Base-by-base conservation (phyloP, 2,888 invertebrate species). In the Melinaea menophilus region DNA sequence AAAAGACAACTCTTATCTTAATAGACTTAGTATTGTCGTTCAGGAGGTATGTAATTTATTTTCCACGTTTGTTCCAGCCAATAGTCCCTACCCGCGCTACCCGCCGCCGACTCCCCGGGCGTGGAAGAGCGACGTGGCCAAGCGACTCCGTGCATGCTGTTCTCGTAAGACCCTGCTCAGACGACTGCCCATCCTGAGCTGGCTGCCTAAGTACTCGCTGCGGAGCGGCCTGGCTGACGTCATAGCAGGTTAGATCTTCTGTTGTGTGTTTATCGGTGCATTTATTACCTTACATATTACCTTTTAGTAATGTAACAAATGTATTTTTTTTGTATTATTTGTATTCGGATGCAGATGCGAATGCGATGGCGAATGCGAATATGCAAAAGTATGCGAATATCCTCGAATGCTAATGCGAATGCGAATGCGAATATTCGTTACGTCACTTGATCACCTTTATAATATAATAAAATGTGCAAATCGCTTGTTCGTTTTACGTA, bases 151-250 rank as follows among this genome's bases (percentile, higher is more conserved):
- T 22, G 86, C 91, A 5, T 91, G 92, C 71, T 94, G 92, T 80
- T 92, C 91, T 64, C 90, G 88, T 74, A 95, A 95, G 81, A 86
- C 92, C 3, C 79, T 95, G 34, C 86, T 91, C 72, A 92, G 93
- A 65, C 82, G 94, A 63, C 76, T 95, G 72, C 95, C 95, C 56
- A 93, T 95, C 69, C 77, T 94, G 54, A 80, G 86, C 63, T 95
- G 95, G 95, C 81, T 95, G 69, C 95, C 94, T 9, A 85, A 91
- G 60, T 96, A 96, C 86, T 92, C 91, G 56, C 79, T 91, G 47
- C 85, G 92, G 56, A 93, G 92, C 72, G 93, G 95, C 7, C 91
- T 95, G 37, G 93, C 94, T 33, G 97, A 97, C 81, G 76, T 95
- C 59, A 94, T 97, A 54, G 96, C 97, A 54, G 96, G 96, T 75